Evolutionary conservation across 2,888 invertebrate species (phyloP).

Genomic region (Phragmatobia fuliginosa): DNA sequence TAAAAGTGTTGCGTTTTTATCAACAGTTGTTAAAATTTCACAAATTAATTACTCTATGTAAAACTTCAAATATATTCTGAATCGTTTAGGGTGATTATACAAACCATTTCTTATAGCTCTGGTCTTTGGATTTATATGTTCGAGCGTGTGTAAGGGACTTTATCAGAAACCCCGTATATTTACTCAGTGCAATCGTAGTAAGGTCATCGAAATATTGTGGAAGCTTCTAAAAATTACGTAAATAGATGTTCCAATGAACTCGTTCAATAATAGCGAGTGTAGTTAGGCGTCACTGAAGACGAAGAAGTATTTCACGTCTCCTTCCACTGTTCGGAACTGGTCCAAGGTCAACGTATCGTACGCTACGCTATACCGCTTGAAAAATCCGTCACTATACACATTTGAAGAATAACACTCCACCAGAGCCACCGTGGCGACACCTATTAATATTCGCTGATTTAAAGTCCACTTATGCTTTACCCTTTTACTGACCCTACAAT

Average conservation of each 20-base stretch:
- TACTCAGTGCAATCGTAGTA: constrained; percentile 62
- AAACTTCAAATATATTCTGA: neutral
- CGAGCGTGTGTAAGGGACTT: neutral
- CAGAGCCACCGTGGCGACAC: neutral
- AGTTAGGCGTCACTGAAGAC: constrained; percentile 78
- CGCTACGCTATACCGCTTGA: constrained; percentile 58
- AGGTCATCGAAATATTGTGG: constrained; percentile 81
- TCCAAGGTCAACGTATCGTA: constrained; percentile 70
- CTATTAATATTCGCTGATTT: constrained; percentile 2
- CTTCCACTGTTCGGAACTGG: constrained; percentile 64
- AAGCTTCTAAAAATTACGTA: constrained; percentile 83
- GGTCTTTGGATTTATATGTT: neutral
- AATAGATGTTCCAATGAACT: constrained; percentile 87
- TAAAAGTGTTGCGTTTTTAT: neutral
- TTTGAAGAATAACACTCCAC: constrained; percentile 21
- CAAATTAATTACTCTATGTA: neutral
- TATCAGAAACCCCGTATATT: constrained; percentile 1
- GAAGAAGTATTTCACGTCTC: constrained; percentile 56
- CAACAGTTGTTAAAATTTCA: neutral
- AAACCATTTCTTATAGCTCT: neutral
- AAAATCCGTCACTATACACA: constrained; percentile 57
- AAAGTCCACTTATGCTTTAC: neutral
- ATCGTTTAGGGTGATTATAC: neutral
- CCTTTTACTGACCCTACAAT: neutral
- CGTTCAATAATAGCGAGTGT: constrained; percentile 85